phyloP scores from a whole-genome alignment of 1,140 invertebrate species.

The Brachystomella parvula region DNA sequence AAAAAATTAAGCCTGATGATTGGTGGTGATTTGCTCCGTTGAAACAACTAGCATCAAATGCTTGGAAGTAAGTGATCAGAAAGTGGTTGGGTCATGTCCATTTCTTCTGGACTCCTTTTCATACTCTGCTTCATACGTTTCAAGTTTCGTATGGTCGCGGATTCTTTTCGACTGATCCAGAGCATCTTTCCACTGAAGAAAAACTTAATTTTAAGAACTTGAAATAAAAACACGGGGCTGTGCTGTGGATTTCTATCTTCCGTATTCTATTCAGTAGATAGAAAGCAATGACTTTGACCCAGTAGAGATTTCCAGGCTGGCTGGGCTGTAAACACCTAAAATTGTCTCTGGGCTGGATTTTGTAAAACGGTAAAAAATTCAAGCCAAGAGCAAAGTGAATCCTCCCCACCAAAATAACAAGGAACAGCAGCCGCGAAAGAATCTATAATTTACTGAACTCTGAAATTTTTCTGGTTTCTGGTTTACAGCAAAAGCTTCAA shows the following conservation, averaged over 20 bases:
- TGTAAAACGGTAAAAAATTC: slow-evolving; percentile 6
- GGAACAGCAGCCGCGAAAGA: slow-evolving; percentile 8
- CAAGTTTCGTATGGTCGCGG: slow-evolving; percentile 30
- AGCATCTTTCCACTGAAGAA: slow-evolving; percentile 32
- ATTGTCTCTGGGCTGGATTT: slow-evolving; percentile 45
- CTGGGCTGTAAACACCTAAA: slow-evolving; percentile 53
- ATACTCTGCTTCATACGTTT: slow-evolving; percentile 43
- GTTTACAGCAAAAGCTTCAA: neutral
- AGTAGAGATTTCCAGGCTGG: slow-evolving; percentile 54
- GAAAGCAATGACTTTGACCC: slow-evolving; percentile 53
- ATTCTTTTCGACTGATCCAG: slow-evolving; percentile 1
- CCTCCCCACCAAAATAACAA: slow-evolving; percentile 10
- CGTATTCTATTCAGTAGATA: slow-evolving; percentile 49
- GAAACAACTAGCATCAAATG: slow-evolving; percentile 56
- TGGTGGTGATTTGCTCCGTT: slow-evolving; percentile 52
- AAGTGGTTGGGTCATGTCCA: slow-evolving; percentile 54
- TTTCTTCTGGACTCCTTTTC: slow-evolving; percentile 45
- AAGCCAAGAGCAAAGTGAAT: slow-evolving; percentile 4
- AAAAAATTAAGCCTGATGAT: too few relatives aligned
- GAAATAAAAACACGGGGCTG: too few relatives aligned
- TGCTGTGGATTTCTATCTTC: slow-evolving; percentile 43
- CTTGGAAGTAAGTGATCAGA: slow-evolving; percentile 53
- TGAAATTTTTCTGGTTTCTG: too few relatives aligned
- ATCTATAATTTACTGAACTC: too few relatives aligned
- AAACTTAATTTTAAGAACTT: slow-evolving; percentile 2